A percentile compares a stretch with the other conserved stretches of the same genome.
Conservation (phyloP, 1,140 invertebrate genomes). For the Leptinotarsa defecta region DNA sequence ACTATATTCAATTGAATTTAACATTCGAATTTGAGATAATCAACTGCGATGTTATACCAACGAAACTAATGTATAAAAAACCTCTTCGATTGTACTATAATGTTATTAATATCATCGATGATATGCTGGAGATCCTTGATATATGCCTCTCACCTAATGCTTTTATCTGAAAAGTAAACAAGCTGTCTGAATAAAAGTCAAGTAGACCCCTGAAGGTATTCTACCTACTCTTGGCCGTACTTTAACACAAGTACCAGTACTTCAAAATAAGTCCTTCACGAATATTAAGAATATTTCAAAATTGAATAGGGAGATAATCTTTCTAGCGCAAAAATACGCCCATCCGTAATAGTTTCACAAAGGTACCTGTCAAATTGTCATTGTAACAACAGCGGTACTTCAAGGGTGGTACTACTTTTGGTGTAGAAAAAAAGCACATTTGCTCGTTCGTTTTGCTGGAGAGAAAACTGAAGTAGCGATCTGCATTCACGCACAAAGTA, state of each 20-base stretch:
- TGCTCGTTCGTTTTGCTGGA: no score
- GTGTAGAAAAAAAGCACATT: no score
- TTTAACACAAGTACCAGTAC: not conserved
- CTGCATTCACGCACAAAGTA: no score
- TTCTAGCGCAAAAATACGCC: not conserved
- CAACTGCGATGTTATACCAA: no score
- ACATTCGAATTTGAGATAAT: no score
- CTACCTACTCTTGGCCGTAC: not conserved
- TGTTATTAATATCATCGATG: no score
- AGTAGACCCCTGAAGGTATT: not conserved
- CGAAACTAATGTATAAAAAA: not conserved
- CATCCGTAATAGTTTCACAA: not conserved
- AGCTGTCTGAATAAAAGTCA: conserved; percentile 3
- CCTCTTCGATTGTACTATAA: no score
- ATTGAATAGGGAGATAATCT: conserved; percentile 3
- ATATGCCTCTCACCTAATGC: not conserved
- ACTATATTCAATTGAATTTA: no score
- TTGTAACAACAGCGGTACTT: no score
- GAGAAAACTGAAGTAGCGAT: no score
- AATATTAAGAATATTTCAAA: not conserved
- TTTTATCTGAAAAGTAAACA: not conserved
- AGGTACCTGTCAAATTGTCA: conserved; percentile 8
- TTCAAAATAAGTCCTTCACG: not conserved
- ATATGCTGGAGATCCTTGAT: not conserved
- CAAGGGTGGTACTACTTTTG: no score